Conservation (phyloP, 2,888 invertebrate species). For the Oscheius sp. region DNA sequence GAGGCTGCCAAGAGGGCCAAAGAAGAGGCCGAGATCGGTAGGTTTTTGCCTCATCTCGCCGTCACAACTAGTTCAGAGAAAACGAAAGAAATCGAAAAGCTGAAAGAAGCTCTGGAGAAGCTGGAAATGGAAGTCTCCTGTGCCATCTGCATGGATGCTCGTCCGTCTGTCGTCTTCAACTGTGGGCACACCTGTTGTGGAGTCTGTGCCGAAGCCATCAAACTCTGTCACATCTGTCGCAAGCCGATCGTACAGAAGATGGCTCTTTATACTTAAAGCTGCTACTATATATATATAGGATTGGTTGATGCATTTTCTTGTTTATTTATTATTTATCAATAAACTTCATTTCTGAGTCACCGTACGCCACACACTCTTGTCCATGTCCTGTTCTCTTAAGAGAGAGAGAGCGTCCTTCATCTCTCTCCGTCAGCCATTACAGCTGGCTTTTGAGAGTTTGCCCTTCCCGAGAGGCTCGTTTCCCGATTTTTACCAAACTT, state of each 20-base stretch:
- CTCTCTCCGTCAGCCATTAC: too few species aligned
- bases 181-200: slow-evolving; percentile 48
- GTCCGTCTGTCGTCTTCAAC: slow-evolving; percentile 36
- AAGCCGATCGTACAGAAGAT: slow-evolving; percentile 42
- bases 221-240: slow-evolving; percentile 48
- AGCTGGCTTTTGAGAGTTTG: slow-evolving; percentile 7
- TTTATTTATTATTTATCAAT: slow-evolving; percentile 10
- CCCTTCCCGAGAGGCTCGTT: slow-evolving; percentile 20
- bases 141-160: slow-evolving; percentile 48
- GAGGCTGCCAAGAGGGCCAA: slow-evolving; percentile 45
- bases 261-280: slow-evolving; percentile 41
- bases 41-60: too few species aligned
- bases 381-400: slow-evolving; percentile 22
- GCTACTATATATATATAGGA: too few species aligned
- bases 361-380: too few species aligned
- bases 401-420: slow-evolving; percentile 23
- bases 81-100: slow-evolving; percentile 38
- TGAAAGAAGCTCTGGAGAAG: slow-evolving; percentile 41
- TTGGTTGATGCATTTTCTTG: not conserved
- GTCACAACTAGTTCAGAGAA: slow-evolving; percentile 35
- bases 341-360: slow-evolving; percentile 5
- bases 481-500: too few species aligned
- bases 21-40: slow-evolving; percentile 38
- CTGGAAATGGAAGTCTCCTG: slow-evolving; percentile 48
- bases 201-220: slow-evolving; percentile 40